Evolutionary conservation across 92 coral and sea anemone genomes (phyloP).

Genomic region (Scolanthus callimorphus): DNA sequence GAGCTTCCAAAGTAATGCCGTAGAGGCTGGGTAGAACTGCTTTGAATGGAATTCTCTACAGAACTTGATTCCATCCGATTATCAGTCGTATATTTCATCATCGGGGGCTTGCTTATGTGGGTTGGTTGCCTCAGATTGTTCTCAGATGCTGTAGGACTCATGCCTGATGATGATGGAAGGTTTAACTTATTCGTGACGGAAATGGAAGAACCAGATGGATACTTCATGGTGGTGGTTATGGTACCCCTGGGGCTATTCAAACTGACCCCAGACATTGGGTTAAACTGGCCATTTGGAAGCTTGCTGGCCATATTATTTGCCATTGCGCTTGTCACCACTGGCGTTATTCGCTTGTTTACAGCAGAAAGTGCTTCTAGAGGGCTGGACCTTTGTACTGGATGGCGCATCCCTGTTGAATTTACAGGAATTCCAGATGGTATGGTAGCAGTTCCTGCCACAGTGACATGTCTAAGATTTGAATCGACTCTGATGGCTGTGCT

Average conservation of each 20-base stretch:
- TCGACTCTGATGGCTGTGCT: slow-evolving; percentile 22
- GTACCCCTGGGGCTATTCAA: background rate
- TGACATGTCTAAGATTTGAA: slow-evolving; percentile 14
- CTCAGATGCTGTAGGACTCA: background rate
- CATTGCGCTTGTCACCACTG: slow-evolving; percentile 19
- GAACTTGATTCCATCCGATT: slow-evolving; percentile 3
- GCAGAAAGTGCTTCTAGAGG: slow-evolving; percentile 72
- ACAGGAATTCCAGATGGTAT: background rate
- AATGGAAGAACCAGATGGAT: background rate
- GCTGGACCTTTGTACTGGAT: too few relatives aligned
- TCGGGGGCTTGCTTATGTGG: background rate
- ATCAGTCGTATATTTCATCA: slow-evolving; percentile 1
- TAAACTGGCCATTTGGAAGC: slow-evolving; percentile 33
- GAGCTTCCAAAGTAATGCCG: slow-evolving; percentile 47
- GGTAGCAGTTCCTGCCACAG: slow-evolving; percentile 4
- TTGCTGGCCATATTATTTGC: slow-evolving; percentile 26
- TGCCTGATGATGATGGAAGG: background rate
- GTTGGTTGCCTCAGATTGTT: background rate
- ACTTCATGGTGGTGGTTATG: background rate
- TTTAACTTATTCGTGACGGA: background rate
- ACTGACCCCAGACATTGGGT: slow-evolving; percentile 1
- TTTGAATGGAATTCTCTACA: background rate
- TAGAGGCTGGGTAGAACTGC: slow-evolving; percentile 7
- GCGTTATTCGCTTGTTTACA: slow-evolving; percentile 61
- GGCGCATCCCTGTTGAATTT: too few relatives aligned